These are phyloP conservation scores for Marmota flaviventris DNA, from an alignment of 2,113 vertebrate species.

Conservation along the genomic window DNA sequence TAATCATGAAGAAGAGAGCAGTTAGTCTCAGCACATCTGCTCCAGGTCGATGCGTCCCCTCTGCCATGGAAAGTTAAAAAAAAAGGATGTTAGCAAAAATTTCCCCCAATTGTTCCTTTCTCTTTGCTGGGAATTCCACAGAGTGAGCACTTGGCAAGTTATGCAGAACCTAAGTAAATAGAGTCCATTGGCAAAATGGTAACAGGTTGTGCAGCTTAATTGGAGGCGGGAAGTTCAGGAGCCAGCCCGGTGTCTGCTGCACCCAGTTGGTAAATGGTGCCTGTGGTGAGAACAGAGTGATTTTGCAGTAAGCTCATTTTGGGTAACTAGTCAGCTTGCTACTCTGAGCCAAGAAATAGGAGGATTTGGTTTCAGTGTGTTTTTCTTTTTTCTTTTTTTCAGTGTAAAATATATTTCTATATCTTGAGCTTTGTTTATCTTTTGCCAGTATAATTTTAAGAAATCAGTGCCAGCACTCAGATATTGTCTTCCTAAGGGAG, in stretches of 20 bases:
- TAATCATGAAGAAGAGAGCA: slow-evolving; percentile 88
- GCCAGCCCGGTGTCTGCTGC: slow-evolving; percentile 78
- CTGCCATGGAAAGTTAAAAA: slow-evolving; percentile 84
- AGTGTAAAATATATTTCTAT: slow-evolving; percentile 77
- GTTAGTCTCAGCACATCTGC: slow-evolving; percentile 90
- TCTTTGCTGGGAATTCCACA: slow-evolving; percentile 80
- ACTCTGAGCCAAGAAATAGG: slow-evolving; percentile 79
- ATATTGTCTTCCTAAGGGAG: slow-evolving; percentile 84
- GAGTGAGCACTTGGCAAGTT: slow-evolving; percentile 79
- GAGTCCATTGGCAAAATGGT: slow-evolving; percentile 80
- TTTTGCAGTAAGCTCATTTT: slow-evolving; percentile 81
- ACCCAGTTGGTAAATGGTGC: slow-evolving; percentile 81
- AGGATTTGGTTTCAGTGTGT: slow-evolving; percentile 67
- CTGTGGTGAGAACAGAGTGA: slow-evolving; percentile 79
- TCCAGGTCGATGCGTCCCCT: slow-evolving; percentile 79
- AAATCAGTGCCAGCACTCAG: slow-evolving; percentile 77
- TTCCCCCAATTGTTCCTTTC: slow-evolving; percentile 83
- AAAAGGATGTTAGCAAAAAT: slow-evolving; percentile 79
- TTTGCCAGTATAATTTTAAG: slow-evolving; percentile 36
- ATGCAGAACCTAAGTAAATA: slow-evolving; percentile 77
- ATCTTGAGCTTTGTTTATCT: slow-evolving; percentile 75
- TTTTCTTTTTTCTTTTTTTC: slow-evolving; percentile 28
- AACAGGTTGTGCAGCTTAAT: slow-evolving; percentile 81
- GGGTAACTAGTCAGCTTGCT: slow-evolving; percentile 80
- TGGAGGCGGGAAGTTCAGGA: slow-evolving; percentile 80